These are phyloP conservation scores for Toxotes chatareus DNA, from an alignment of 2,113 vertebrate genomes.

Conservation along the genomic window DNA sequence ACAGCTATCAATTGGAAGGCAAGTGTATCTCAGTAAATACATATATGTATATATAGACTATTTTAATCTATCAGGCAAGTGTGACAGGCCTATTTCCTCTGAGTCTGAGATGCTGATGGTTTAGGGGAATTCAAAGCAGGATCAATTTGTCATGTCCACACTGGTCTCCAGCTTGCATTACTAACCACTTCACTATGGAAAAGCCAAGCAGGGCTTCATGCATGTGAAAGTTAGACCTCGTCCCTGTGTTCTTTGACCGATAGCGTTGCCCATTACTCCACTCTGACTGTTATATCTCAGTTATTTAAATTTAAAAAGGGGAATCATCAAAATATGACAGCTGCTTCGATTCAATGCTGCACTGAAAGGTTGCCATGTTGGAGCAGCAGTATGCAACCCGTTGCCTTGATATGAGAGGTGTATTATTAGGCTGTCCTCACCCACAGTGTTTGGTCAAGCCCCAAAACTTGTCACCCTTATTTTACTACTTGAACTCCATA, in stretches of 20 bases:
- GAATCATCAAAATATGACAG: background rate
- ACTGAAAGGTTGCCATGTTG: background rate
- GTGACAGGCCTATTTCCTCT: slow-evolving; percentile 73
- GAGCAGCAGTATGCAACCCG: background rate
- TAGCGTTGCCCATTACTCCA: background rate
- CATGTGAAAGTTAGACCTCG: background rate
- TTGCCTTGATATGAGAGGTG: background rate
- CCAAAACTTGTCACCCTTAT: background rate
- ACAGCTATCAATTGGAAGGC: slow-evolving; percentile 46
- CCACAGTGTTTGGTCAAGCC: background rate
- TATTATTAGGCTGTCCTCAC: background rate
- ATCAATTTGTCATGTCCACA: slow-evolving; percentile 62
- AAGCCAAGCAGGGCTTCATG: background rate
- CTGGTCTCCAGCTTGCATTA: slow-evolving; percentile 30
- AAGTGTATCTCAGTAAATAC: slow-evolving; percentile 60
- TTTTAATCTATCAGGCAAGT: slow-evolving; percentile 69
- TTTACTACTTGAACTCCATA: no score
- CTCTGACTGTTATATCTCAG: background rate
- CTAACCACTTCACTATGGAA: slow-evolving; percentile 8
- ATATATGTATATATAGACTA: slow-evolving; percentile 61
- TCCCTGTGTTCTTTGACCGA: background rate
- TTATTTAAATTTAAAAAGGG: slow-evolving; percentile 30
- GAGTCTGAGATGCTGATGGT: slow-evolving; percentile 62
- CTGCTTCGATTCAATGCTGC: background rate
- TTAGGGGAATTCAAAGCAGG: slow-evolving; percentile 63